phyloP scores from a whole-genome alignment of 2,888 invertebrate species.

The Volucella inanis region DNA sequence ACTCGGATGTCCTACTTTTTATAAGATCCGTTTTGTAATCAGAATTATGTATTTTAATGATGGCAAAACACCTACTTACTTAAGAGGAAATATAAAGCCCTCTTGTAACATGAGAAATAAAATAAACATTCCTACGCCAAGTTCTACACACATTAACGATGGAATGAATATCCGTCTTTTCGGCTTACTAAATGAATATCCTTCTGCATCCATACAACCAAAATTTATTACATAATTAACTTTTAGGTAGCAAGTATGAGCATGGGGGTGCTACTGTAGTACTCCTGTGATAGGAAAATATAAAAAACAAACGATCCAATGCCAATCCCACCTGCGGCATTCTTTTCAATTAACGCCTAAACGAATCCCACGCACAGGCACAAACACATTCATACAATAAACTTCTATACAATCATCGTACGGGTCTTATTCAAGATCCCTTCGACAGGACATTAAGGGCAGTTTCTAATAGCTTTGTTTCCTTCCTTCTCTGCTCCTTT shows the following conservation, averaged over 20 bases:
- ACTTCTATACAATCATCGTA: neutral
- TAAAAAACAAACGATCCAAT: conserved; percentile 42
- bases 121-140: conserved; percentile 55
- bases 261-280: conserved; percentile 4
- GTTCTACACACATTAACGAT: conserved; percentile 56
- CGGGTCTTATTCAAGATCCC: neutral
- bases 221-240: conserved; percentile 74
- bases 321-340: conserved; percentile 67
- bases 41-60: conserved; percentile 63
- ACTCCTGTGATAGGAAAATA: conserved; percentile 15
- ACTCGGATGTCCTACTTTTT: neutral
- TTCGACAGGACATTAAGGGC: conserved; percentile 71
- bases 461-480: conserved; percentile 71
- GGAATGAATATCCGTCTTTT: conserved; percentile 19
- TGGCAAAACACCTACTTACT: conserved; percentile 68
- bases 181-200: conserved; percentile 27
- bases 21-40: conserved; percentile 55
- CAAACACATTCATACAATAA: conserved; percentile 22
- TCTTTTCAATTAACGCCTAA: conserved; percentile 67
- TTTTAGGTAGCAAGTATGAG: conserved; percentile 39
- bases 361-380: conserved; percentile 5
- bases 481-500: conserved; percentile 23
- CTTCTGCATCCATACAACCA: conserved; percentile 30
- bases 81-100: neutral
- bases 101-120: conserved; percentile 19